Conservation (phyloP, 2,888 invertebrate species). For the Chaitophorus viminalis region DNA sequence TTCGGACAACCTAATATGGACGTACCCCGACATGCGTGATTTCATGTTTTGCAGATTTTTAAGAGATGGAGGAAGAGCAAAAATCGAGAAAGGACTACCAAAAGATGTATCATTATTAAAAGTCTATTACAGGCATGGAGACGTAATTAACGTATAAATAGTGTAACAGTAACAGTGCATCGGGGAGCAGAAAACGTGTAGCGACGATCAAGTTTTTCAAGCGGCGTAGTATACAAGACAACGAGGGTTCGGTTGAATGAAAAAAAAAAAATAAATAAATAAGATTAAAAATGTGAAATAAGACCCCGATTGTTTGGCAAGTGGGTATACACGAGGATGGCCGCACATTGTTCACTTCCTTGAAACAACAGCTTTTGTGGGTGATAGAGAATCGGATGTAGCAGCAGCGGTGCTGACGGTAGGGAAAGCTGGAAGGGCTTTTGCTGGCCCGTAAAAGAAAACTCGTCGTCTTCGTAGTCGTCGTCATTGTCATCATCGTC, state of each 20-base stretch:
- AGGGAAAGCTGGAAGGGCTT: background rate
- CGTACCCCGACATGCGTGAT: background rate
- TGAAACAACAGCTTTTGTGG: background rate
- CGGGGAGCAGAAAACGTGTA: too few relatives aligned
- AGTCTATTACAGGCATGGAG: background rate
- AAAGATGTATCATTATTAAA: background rate
- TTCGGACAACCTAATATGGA: background rate
- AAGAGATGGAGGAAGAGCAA: background rate
- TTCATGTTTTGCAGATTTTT: background rate
- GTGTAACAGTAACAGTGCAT: too few relatives aligned
- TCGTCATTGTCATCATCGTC: background rate
- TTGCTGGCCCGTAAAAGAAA: background rate
- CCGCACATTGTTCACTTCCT: background rate
- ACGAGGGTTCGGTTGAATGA: background rate
- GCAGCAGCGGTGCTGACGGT: background rate
- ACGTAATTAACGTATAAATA: background rate
- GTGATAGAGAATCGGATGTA: background rate
- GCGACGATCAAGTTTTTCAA: too few relatives aligned
- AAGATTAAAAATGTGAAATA: background rate
- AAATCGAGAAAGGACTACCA: background rate
- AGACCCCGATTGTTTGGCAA: too few relatives aligned
- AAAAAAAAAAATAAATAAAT: background rate
- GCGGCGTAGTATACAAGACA: background rate
- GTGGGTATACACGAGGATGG: background rate
- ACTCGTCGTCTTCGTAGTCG: background rate